Evolutionary conservation across 2,113 vertebrate genomes (phyloP), one percentile per base, ranked within the genome.

Genomic region (Gila orcuttii): DNA sequence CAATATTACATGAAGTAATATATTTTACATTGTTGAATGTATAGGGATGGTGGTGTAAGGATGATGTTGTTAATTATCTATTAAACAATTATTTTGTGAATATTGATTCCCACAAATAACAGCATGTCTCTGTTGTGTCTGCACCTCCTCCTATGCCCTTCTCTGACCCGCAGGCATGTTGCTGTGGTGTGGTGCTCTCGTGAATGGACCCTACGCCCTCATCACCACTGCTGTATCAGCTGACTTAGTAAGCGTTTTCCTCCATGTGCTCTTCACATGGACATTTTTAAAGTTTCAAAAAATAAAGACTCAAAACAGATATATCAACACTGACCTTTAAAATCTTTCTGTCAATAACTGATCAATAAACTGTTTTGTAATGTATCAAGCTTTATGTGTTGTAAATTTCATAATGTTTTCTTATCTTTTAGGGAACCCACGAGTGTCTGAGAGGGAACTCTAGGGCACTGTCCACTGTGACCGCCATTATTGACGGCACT

Each of bases 191-290:
- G 98, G 98, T 0, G 95, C 92, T 11, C 94, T 99, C 84, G 98
- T 99, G 13, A 99, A 99, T 0, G 98, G 98, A 5, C 98, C 98
- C 0, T 99, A 99, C 0, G 96, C 98, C 0, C 97, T 99, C 88
- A 99, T 99, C 92, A 99, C 98, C 0, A 99, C 98, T 0, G 98
- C 98, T 0, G 98, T 99, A 1, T 98, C 97, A 0, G 97, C 98
- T 64, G 98, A 99, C 90, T 90, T 99, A 95, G 98, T 99, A 91
- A 95, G 95, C 12, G 1, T 33, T 57, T 52, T 71, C n/a, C 36
- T 66, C 73, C 47, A 50, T 55, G 36, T 80, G 57, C 42, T 60
- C 17, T 64, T 62, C 79, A 66, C 80, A 64, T 80, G 60, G 39
- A 50, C 64, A 73, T 59, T 33, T 59, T 19, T 59, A 71, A 71